A percentile compares a stretch with the other conserved stretches of the same genome.
Conservation (phyloP, 1,140 invertebrate genomes). For the Brachionus rotundiformis region DNA sequence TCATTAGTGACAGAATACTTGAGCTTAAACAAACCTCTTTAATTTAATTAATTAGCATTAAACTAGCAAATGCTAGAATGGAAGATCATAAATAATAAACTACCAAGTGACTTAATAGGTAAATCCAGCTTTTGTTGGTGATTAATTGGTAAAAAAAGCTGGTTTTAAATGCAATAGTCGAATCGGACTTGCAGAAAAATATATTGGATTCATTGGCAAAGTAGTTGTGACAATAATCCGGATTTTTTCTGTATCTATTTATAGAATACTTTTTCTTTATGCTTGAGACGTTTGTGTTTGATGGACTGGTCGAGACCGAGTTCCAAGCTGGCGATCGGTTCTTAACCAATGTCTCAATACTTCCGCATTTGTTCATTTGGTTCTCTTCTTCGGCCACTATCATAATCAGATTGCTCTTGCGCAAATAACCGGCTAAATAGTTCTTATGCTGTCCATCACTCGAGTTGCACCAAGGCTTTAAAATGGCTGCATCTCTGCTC, state of each 20-base stretch:
- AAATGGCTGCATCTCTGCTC: neutral
- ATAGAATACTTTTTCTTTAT: conserved; percentile 32
- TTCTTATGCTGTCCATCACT: neutral
- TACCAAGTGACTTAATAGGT: neutral
- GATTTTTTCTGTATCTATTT: conserved; percentile 46
- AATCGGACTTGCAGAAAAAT: conserved; percentile 40
- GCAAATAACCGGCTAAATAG: conserved; percentile 45
- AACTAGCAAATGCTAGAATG: neutral
- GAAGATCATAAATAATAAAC: neutral
- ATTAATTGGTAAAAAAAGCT: neutral
- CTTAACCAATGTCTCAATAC: neutral
- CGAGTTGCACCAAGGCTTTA: conserved; percentile 19
- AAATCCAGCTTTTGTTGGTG: neutral
- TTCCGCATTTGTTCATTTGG: conserved; percentile 33
- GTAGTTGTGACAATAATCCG: conserved; percentile 46
- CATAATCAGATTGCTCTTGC: conserved; percentile 33
- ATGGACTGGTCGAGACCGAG: neutral
- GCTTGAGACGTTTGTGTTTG: neutral
- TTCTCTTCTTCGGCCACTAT: conserved; percentile 27
- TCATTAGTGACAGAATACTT: neutral
- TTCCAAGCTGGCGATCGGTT: neutral
- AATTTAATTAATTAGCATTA: neutral
- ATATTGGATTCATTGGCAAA: conserved; percentile 30
- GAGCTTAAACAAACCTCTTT: neutral
- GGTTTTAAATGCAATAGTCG: neutral